phyloP scores from a whole-genome alignment of 2,888 invertebrate species.

The Dasypogon diadema region DNA sequence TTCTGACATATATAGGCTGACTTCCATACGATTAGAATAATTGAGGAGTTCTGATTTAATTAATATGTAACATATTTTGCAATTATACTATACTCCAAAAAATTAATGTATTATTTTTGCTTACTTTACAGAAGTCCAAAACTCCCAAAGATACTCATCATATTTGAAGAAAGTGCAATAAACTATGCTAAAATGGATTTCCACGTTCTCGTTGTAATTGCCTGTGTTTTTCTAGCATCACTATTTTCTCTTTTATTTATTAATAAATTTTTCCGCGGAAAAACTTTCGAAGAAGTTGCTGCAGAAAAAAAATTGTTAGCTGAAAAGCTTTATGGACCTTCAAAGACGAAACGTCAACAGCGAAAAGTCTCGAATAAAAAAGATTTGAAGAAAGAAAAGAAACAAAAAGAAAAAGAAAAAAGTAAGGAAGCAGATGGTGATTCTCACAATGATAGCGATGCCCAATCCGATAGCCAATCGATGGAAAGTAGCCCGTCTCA shows the following conservation, averaged over 20 bases:
- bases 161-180: conserved; percentile 19
- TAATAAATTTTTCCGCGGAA: conserved; percentile 67
- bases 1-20: no score
- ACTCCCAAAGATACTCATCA: not conserved
- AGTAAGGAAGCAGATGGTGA: conserved; percentile 44
- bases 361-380: conserved; percentile 62
- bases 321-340: conserved; percentile 66
- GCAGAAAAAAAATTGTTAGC: conserved; percentile 67
- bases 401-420: conserved; percentile 62
- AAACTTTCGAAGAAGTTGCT: conserved; percentile 68
- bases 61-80: no score
- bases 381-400: conserved; percentile 65
- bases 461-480: conserved; percentile 54
- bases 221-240: conserved; percentile 67
- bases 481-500: conserved; percentile 52
- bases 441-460: conserved; percentile 55
- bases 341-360: conserved; percentile 58
- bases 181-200: conserved; percentile 64
- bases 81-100: no score
- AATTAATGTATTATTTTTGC: not conserved
- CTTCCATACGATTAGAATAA: no score
- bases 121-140: not conserved
- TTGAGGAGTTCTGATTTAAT: no score
- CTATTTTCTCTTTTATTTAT: conserved; percentile 66
- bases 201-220: conserved; percentile 67